Evolutionary conservation across 2,888 invertebrate genomes (phyloP).

Genomic region (Scaptomyza parva): DNA sequence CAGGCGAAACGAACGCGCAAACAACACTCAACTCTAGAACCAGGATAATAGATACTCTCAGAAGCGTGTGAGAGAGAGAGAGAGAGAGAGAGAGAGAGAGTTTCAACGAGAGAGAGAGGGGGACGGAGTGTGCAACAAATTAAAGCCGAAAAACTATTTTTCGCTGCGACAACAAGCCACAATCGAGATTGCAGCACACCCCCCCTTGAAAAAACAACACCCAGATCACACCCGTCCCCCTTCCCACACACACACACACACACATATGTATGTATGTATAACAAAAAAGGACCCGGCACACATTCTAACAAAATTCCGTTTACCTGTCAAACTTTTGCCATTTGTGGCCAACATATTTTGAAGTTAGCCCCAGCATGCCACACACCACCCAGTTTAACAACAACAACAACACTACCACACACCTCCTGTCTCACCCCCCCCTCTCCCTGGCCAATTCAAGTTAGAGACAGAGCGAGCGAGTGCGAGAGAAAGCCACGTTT

Average conservation of each 20-base stretch:
- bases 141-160: constrained; percentile 34
- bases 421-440: constrained; percentile 13
- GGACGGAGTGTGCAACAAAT: constrained; percentile 38
- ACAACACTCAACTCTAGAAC: constrained; percentile 59
- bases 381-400: constrained; percentile 29
- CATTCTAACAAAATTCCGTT: constrained; percentile 74
- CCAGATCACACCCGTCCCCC: background rate
- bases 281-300: constrained; percentile 30
- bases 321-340: constrained; percentile 81
- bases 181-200: constrained; percentile 16
- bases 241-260: background rate
- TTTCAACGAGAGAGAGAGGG: background rate
- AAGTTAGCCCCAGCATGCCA: constrained; percentile 66
- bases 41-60: constrained; percentile 67
- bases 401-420: constrained; percentile 28
- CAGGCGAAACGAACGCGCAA: constrained; percentile 16
- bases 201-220: constrained; percentile 10
- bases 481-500: no score
- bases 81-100: background rate
- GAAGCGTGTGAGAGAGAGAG: constrained; percentile 2
- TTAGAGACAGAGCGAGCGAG: constrained; percentile 69
- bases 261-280: background rate
- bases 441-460: constrained; percentile 3
- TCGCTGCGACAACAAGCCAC: constrained; percentile 18
- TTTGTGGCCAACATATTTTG: constrained; percentile 81